Conservation (phyloP, 2,797 vertebrate genomes). For the Margarornis squamiger region DNA sequence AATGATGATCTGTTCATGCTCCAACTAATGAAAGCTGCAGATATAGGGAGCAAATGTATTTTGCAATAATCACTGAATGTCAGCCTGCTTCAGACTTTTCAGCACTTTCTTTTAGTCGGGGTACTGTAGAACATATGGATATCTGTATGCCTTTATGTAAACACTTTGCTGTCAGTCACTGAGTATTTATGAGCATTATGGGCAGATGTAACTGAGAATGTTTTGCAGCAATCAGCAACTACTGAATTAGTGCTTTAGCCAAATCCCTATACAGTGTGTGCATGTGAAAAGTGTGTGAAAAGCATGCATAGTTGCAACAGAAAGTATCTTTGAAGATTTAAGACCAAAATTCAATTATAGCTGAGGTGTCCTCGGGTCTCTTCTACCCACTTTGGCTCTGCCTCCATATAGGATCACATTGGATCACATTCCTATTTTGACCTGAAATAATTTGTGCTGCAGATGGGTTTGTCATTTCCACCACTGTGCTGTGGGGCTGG, state of each 20-base stretch:
- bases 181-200: background rate
- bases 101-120: background rate
- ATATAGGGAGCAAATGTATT: background rate
- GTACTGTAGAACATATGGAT: background rate
- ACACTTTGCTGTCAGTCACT: background rate
- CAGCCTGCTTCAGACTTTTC: background rate
- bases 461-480: background rate
- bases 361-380: background rate
- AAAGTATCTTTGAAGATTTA: background rate
- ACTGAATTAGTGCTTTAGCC: background rate
- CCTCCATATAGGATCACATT: background rate
- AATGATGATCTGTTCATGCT: background rate
- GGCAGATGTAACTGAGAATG: background rate
- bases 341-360: background rate
- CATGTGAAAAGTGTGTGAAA: background rate
- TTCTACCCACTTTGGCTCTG: background rate
- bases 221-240: background rate
- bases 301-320: fast-evolving
- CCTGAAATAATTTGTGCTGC: background rate
- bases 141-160: background rate
- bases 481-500: background rate
- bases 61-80: background rate
- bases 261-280: background rate
- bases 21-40: background rate
- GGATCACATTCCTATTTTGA: background rate